Percentiles rank a stretch among this genome's conserved stretches.
Evolutionary conservation across 1,140 invertebrate species (phyloP).

Genomic region (Pachyrhynchus sulphureomaculatus): DNA sequence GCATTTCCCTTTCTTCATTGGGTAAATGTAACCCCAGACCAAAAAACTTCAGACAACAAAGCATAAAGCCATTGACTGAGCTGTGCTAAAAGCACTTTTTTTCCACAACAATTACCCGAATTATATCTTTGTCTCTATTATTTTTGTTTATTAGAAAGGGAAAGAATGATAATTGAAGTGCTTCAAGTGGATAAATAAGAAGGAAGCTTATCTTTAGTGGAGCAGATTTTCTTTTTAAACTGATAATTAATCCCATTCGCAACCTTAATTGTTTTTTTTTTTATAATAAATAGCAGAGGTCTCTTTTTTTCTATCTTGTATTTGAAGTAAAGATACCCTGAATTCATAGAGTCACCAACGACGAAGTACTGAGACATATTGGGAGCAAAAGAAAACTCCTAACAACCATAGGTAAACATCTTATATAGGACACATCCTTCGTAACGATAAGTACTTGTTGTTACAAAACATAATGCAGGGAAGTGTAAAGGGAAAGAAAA

Average conservation of each 20-base stretch:
- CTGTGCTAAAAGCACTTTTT: constrained; percentile 7
- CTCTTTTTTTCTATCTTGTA: neutral
- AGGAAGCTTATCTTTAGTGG: constrained; percentile 2
- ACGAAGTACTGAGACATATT: too few species aligned
- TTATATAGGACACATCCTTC: too few species aligned
- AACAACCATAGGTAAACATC: too few species aligned
- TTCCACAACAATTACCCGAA: constrained; percentile 11
- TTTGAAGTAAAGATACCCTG: neutral
- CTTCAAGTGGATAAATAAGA: constrained; percentile 4
- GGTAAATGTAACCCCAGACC: too few species aligned
- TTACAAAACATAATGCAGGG: too few species aligned
- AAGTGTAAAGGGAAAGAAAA: too few species aligned
- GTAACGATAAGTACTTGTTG: too few species aligned
- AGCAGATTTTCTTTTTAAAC: constrained; percentile 1
- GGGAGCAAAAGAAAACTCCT: too few species aligned
- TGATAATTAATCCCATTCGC: neutral
- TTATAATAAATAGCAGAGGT: neutral
- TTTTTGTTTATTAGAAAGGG: constrained; percentile 5
- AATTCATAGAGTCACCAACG: too few species aligned
- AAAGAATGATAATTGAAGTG: neutral
- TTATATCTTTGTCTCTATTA: constrained; percentile 17
- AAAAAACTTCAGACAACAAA: constrained; percentile 23
- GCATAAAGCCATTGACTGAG: constrained; percentile 3
- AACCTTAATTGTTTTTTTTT: neutral
- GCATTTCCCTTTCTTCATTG: too few species aligned